A percentile compares a stretch with the other conserved stretches of the same genome.
phyloP scores from a whole-genome alignment of 1,140 invertebrate species.

The Aphelinus certus region DNA sequence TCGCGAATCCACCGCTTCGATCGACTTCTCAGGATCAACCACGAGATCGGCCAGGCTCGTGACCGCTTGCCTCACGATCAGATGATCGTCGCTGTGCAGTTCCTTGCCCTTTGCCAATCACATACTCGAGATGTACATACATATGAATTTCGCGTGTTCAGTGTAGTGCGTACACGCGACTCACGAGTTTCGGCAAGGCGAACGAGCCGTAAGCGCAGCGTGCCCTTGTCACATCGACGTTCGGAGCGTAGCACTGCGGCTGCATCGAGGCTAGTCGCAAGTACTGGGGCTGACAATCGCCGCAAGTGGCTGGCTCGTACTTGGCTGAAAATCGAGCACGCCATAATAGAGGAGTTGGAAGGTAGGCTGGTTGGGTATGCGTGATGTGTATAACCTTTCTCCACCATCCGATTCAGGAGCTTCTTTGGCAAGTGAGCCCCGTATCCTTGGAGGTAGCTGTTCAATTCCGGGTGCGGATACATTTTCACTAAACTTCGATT shows the following conservation, averaged over 20 bases:
- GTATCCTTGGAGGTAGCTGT: slow-evolving; percentile 27
- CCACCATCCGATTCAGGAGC: slow-evolving; percentile 29
- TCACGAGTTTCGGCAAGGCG: slow-evolving; percentile 48
- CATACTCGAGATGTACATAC: no score
- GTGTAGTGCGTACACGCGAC: background rate
- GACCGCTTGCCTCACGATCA: slow-evolving; percentile 40
- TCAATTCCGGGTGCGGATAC: slow-evolving; percentile 32
- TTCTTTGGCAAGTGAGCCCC: slow-evolving; percentile 11
- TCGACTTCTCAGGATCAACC: slow-evolving; percentile 44
- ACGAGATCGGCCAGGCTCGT: slow-evolving; percentile 43
- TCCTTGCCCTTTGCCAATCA: slow-evolving; percentile 32
- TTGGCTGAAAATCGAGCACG: background rate
- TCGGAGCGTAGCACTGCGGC: slow-evolving; percentile 43
- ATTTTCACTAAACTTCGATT: slow-evolving; percentile 4
- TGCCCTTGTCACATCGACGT: slow-evolving; percentile 42
- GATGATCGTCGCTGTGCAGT: slow-evolving; percentile 38
- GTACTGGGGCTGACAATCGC: background rate
- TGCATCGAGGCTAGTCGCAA: slow-evolving; percentile 36
- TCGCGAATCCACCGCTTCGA: slow-evolving; percentile 37
- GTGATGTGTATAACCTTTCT: slow-evolving; percentile 30
- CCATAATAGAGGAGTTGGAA: background rate
- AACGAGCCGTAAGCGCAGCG: slow-evolving; percentile 42
- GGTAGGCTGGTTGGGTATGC: no score
- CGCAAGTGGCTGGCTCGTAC: background rate
- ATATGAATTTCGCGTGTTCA: no score